Evolutionary conservation across 2,113 vertebrate genomes (phyloP).

Genomic region (Xenopus tropicalis): UCB_Xtro_10.0 CM004443.2:132208501-132209000

Average conservation of each 20-base stretch:
- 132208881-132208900: slow-evolving; percentile 55
- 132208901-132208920: slow-evolving; percentile 51
- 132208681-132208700: slow-evolving; percentile 11
- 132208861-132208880: slow-evolving; percentile 59
- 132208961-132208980: slow-evolving; percentile 50
- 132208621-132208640: too few species aligned
- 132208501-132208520: too few species aligned
- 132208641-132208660: too few species aligned
- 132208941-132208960: slow-evolving; percentile 52
- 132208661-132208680: background rate
- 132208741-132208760: slow-evolving; percentile 28
- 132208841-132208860: slow-evolving; percentile 51
- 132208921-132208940: slow-evolving; percentile 55
- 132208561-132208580: too few species aligned
- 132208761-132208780: slow-evolving; percentile 44
- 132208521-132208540: too few species aligned
- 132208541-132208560: too few species aligned
- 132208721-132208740: slow-evolving; percentile 24
- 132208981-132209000: slow-evolving; percentile 50
- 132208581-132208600: too few species aligned
- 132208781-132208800: slow-evolving; percentile 50
- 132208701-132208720: background rate
- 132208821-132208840: slow-evolving; percentile 57
- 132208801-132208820: slow-evolving; percentile 47
- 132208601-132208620: too few species aligned